Conservation (phyloP, 2,113 vertebrate species). For the Zosterops pallidus region DNA sequence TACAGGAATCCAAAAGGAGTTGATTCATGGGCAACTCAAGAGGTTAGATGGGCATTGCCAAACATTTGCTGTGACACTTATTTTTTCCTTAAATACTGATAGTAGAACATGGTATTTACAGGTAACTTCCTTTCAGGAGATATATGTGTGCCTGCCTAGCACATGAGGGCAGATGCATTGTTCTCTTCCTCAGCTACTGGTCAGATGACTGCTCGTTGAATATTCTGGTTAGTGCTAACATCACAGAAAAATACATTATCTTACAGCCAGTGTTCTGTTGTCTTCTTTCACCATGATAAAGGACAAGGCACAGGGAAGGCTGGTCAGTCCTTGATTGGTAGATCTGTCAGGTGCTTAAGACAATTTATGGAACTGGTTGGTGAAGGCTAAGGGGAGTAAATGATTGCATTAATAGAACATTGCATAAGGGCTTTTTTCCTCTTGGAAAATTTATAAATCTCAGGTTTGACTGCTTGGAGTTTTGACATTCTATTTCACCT, state of each 20-base stretch:
- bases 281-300: not conserved
- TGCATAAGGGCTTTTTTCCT: not conserved
- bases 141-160: not conserved
- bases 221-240: not conserved
- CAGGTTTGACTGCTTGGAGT: not conserved
- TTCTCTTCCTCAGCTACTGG: not conserved
- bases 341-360: not conserved
- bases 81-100: not conserved
- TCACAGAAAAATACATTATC: not conserved
- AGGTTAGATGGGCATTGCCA: not conserved
- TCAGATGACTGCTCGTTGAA: not conserved
- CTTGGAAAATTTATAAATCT: not conserved
- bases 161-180: not conserved
- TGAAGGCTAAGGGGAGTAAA: not conserved
- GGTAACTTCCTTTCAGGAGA: not conserved
- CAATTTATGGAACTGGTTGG: accelerated
- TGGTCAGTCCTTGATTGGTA: not conserved
- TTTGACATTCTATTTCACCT: not conserved
- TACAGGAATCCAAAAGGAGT: not conserved
- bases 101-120: not conserved
- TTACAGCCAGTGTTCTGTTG: not conserved
- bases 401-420: not conserved
- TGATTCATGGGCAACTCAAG: not conserved
- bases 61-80: accelerated
- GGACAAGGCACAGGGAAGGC: not conserved